phyloP scores from a whole-genome alignment of 2,888 invertebrate genomes.

The Willowsia nigromaculata region DNA sequence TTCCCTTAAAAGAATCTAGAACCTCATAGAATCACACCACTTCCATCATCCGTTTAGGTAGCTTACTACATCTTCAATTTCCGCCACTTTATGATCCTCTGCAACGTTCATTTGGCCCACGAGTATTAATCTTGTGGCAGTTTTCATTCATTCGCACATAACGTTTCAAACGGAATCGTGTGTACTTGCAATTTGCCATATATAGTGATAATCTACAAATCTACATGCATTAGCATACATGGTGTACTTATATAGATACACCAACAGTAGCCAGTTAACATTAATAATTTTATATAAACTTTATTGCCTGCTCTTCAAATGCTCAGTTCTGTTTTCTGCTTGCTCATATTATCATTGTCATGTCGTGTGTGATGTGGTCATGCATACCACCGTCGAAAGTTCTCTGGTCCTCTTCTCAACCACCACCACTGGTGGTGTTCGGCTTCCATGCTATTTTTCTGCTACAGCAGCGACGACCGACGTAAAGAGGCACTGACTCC shows the following conservation, averaged over 20 bases:
- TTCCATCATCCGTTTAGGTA: neutral
- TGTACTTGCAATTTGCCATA: neutral
- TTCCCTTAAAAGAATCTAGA: neutral
- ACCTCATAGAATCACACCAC: neutral
- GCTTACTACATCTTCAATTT: neutral
- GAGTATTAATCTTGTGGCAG: slow-evolving; percentile 48
- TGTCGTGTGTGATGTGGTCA: neutral
- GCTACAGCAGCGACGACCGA: neutral
- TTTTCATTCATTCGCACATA: neutral
- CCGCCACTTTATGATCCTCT: slow-evolving; percentile 35
- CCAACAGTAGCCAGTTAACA: neutral
- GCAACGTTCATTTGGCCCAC: slow-evolving; percentile 26
- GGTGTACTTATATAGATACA: neutral
- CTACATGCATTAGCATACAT: no score
- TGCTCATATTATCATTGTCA: neutral
- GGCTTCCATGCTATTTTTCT: neutral
- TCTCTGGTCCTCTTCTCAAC: neutral
- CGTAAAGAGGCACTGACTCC: neutral
- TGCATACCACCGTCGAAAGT: neutral
- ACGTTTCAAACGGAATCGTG: neutral
- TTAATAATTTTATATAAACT: neutral
- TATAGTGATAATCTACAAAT: neutral
- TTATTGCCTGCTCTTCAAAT: neutral
- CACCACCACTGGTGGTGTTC: neutral
- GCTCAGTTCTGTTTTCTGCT: neutral